Evolutionary conservation across 2,113 vertebrate species (phyloP), one percentile per base, ranked within the genome.

Genomic region (Centropristis striata): DNA sequence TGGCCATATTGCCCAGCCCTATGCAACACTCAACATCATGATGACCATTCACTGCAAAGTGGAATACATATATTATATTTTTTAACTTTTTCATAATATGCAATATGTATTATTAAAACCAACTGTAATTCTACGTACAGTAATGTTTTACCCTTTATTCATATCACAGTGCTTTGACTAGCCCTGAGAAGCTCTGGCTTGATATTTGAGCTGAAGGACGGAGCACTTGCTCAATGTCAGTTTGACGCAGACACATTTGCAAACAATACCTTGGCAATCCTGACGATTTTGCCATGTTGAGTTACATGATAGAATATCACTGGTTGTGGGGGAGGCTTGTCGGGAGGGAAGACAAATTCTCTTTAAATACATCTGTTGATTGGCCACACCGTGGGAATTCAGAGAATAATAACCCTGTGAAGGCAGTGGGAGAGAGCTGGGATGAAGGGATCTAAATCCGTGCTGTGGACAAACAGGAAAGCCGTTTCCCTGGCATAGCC

Each of bases 301-400:
- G 18, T 67, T 51, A 28, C 57, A 67, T 67, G 75, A 75, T 50
- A 59, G 55, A 60, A 60, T 71, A 69, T 78, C 74, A 8, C 16
- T 25, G 63, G 32, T 37, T 55, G 63, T 12, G 20, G 64, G 46
- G 61, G 11, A 25, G 58, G 79, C 20, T 79, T 78, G 54, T 59
- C 36, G 71, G 61, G 51, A 64, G 58, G 32, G 46, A 53, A 37
- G 55, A 77, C 61, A 66, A 54, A 71, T 81, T 88, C 53, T 21
- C 57, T 77, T 87, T 78, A 85, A 88, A 80, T 71, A 87, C 90
- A 90, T 90, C 84, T 89, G 86, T 85, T 90, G 90, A 90, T 90
- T 88, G 90, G 80, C 87, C 77, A 53, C 90, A 88, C 75, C 27
- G 63, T 81, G 87, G 90, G 90, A 92, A 90, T 92, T 80, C 78